A percentile compares a stretch with the other conserved stretches of the same genome.
These are phyloP conservation scores for Pachyseris speciosa DNA, from an alignment of 64 coral and sea anemone species.

Conservation along the genomic window DNA sequence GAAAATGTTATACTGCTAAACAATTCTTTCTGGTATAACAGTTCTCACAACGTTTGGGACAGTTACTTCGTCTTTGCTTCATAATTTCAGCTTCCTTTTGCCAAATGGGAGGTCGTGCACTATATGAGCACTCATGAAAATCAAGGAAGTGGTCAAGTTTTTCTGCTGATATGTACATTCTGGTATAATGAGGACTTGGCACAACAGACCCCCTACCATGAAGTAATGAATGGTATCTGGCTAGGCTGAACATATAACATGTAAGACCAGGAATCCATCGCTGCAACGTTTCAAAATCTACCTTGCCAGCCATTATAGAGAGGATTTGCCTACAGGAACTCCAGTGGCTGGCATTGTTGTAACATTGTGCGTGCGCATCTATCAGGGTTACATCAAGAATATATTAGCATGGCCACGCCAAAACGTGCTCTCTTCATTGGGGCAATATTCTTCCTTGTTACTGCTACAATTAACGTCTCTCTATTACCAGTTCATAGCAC, in stretches of 20 bases:
- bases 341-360: constrained; percentile 69
- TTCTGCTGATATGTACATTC: constrained; percentile 44
- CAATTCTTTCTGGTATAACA: constrained; percentile 65
- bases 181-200: constrained; percentile 13
- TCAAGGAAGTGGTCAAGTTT: constrained; percentile 63
- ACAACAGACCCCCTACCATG: constrained; percentile 65
- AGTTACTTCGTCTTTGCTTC: constrained; percentile 40
- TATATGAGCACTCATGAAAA: constrained; percentile 70
- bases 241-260: constrained; percentile 70
- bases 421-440: no score
- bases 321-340: constrained; percentile 58
- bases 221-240: constrained; percentile 67
- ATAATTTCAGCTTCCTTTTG: constrained; percentile 60
- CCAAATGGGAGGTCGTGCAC: constrained; percentile 70
- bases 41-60: constrained; percentile 72
- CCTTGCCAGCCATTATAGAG: constrained; percentile 70
- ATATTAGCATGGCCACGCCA: no score
- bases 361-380: constrained; percentile 59
- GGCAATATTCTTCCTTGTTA: no score
- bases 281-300: constrained; percentile 57
- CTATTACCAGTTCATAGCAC: no score
- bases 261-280: constrained; percentile 61
- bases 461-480: no score
- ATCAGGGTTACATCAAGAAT: no score
- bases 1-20: constrained; percentile 62